Base-by-base conservation (phyloP, 1,140 invertebrate species). In the Diprion similis region DNA sequence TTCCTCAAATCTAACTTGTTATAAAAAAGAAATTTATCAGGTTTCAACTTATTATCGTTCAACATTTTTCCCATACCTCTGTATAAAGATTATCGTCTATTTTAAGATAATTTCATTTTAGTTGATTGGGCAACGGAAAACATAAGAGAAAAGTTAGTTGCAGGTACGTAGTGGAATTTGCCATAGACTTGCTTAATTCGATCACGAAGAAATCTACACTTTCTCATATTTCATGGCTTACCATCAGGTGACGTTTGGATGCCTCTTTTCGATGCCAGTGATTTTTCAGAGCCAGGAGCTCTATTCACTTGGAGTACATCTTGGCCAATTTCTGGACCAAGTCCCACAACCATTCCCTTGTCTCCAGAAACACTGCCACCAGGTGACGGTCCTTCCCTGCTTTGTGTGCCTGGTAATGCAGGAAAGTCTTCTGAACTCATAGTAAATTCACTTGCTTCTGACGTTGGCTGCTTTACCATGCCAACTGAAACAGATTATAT, bases 341-440 rank as follows among this genome's bases (percentile, higher is more conserved):
- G 81, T 76, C 87, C 88, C 74, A 91, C 90, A 70, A 88, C 86
- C 79, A 90, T 88, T 75, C 79, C 85, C 82, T 91, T 92, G 80
- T 91, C 91, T 77, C 89, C 89, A 59, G 87, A 86, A 68, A 88
- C 82, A 72, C 84, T 89, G 37, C 87, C 86, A 51, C 89, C 89
- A 6, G 89, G 89, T 45, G 89, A 89, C 11, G 89, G 86, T 8
- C 89, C 89, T 73, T 90, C 89, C 80, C 90, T 87, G 79, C 88
- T 86, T 80, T 90, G 90, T 79, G 90, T 94, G 85, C 92, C 93
- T 74, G 93, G 98, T 87, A 99, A 90, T 83, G 98, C 98, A 77
- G 98, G 98, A 89, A 99, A 99, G 89, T 99, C 98, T 90, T 99
- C 98, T 78, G 94, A 96, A 79, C 97, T 98, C 93, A 99, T 99